Evolutionary conservation across 2,797 vertebrate species (phyloP).

Genomic region (Labeo calbasu): DNA sequence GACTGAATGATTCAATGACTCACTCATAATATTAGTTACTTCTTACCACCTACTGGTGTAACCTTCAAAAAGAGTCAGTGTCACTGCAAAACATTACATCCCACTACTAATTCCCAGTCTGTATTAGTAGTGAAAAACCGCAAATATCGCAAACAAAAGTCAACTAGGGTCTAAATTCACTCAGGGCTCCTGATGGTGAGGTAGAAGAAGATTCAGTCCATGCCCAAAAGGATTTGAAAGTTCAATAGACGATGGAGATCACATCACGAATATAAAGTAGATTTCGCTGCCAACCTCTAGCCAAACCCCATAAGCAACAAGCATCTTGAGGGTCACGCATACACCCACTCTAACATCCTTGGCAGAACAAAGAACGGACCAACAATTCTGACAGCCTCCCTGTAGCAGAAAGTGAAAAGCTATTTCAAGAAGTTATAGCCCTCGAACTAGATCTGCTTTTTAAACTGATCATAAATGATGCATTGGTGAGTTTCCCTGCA

Average conservation of each 20-base stretch:
- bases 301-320: conserved; percentile 22
- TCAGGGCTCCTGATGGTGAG: background rate
- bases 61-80: background rate
- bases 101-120: background rate
- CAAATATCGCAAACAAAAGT: background rate
- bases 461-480: conserved; percentile 42
- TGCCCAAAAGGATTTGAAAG: conserved; percentile 16
- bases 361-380: conserved; percentile 23
- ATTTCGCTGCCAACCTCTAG: background rate
- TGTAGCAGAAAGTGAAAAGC: conserved; percentile 15
- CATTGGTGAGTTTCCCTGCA: conserved; percentile 15
- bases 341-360: conserved; percentile 32
- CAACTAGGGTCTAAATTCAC: conserved; percentile 1
- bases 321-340: background rate
- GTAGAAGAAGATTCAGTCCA: background rate
- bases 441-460: conserved; percentile 9
- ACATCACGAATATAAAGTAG: background rate
- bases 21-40: background rate
- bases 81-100: background rate
- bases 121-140: background rate
- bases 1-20: background rate
- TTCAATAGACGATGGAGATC: background rate
- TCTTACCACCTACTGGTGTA: background rate
- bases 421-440: conserved; percentile 28
- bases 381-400: conserved; percentile 15